Percentiles rank a stretch among this genome's conserved stretches.
phyloP scores from a whole-genome alignment of 2,888 invertebrate genomes.

The Allolobophora icterica region DNA sequence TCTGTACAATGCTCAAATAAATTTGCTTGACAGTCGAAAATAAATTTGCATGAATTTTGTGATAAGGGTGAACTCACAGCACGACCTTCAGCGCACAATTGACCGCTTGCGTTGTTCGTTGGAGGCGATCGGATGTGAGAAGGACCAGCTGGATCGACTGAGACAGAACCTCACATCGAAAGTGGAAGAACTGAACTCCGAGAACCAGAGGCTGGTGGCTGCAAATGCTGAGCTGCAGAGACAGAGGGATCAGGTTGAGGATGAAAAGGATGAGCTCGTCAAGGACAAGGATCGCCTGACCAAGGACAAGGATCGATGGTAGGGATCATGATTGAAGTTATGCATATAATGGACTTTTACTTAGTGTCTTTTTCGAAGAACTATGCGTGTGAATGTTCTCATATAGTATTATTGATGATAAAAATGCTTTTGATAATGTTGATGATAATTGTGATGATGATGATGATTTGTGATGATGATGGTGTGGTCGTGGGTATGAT shows the following conservation, averaged over 20 bases:
- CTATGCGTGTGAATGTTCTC: background rate
- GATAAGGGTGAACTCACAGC: constrained; percentile 59
- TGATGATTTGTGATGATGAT: too few species aligned
- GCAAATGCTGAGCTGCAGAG: constrained; percentile 75
- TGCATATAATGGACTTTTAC: background rate
- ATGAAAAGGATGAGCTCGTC: constrained; percentile 81
- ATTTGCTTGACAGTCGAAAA: background rate
- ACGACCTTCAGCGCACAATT: constrained; percentile 61
- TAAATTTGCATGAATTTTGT: constrained; percentile 15
- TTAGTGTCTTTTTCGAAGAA: background rate
- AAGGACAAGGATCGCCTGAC: constrained; percentile 68
- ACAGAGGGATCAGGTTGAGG: constrained; percentile 78
- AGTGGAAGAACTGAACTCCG: constrained; percentile 57
- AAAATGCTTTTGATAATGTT: background rate
- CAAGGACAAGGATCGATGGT: constrained; percentile 66
- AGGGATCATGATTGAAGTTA: background rate
- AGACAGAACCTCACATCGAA: constrained; percentile 62
- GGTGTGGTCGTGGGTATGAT: too few species aligned
- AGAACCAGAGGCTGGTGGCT: constrained; percentile 52
- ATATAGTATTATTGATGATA: background rate
- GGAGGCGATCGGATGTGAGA: constrained; percentile 60
- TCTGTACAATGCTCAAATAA: background rate
- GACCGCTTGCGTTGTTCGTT: constrained; percentile 62
- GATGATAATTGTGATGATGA: background rate
- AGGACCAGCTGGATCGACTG: constrained; percentile 62